phyloP scores from a whole-genome alignment of 2,113 vertebrate genomes.

The Istiophorus platypterus region DNA sequence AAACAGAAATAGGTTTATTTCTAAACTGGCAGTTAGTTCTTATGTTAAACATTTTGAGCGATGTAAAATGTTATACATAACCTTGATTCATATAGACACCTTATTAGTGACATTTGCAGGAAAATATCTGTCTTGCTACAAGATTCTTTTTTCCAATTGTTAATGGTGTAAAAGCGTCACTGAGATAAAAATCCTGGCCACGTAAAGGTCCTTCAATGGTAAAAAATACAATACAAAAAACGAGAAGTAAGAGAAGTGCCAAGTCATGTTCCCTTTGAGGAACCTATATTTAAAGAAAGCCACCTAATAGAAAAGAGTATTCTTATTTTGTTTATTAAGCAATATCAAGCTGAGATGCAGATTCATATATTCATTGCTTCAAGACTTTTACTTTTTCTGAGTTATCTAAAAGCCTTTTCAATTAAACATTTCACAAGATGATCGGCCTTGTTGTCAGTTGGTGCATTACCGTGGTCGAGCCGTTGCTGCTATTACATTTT shows the following conservation, averaged over 20 bases:
- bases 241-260: not conserved
- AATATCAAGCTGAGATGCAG: not conserved
- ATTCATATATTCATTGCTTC: not conserved
- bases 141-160: not conserved
- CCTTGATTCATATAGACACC: not conserved
- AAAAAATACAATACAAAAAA: not conserved
- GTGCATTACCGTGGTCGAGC: not conserved
- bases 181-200: too few relatives aligned
- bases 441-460: not conserved
- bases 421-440: not conserved
- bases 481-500: not conserved
- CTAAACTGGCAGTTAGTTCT: not conserved
- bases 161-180: too few relatives aligned
- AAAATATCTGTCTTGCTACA: not conserved
- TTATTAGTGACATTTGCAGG: not conserved
- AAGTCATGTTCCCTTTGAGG: not conserved
- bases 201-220: not conserved
- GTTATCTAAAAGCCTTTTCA: not conserved
- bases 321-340: not conserved
- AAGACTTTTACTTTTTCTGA: not conserved
- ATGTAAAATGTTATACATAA: not conserved
- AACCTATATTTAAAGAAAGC: not conserved
- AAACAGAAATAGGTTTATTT: not conserved
- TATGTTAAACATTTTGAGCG: too few relatives aligned
- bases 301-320: not conserved